Evolutionary conservation across 2,888 invertebrate species (phyloP), one percentile per base, ranked within the genome.

Genomic region (Malthinus seriepunctatus): DNA sequence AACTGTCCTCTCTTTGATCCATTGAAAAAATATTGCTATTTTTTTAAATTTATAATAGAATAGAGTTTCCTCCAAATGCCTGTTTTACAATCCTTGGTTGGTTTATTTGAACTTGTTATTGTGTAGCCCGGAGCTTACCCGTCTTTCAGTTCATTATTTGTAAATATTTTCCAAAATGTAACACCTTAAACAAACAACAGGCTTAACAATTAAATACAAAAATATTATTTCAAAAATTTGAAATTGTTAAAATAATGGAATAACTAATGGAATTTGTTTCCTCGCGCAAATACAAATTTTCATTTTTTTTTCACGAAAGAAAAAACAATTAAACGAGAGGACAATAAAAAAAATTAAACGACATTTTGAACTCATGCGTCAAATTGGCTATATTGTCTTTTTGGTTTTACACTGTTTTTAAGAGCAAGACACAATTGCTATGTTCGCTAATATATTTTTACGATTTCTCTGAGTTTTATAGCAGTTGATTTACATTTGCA

Each of bases 61-160:
- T 46, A 33, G 32, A 38, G 35, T 45, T 8, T 49, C 35, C 52
- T 45, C 52, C 32, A 39, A 23, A 23, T 23, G 5, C 5, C 23
- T 23, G 23, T 23, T 59, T 59, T 59, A 54, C 59, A 54, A 59
- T 59, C 54, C 51, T 59, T 59, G 53, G 44, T 54, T 50, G 59
- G 54, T 59, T 54, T 59, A 54, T 55, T 55, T 55, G 54, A 50
- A 46, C 53, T 51, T 51, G 60, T 60, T 56, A 49, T 42, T 51
- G 55, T 56, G 49, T 56, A 56, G 42, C 51, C 56, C 55, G 39
- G 35, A 60, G 60, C 51, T 60, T 60, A 60, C 55, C n/a, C 60
- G 51, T 42, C 37, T 42, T 39, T 51, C 59, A 37, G 47, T 31
- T 62, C 48, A 31, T 37, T 51, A 39, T 54, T 53, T 53, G 54